Evolutionary conservation across 2,888 invertebrate species (phyloP).

Genomic region (Lobophora halterata): DNA sequence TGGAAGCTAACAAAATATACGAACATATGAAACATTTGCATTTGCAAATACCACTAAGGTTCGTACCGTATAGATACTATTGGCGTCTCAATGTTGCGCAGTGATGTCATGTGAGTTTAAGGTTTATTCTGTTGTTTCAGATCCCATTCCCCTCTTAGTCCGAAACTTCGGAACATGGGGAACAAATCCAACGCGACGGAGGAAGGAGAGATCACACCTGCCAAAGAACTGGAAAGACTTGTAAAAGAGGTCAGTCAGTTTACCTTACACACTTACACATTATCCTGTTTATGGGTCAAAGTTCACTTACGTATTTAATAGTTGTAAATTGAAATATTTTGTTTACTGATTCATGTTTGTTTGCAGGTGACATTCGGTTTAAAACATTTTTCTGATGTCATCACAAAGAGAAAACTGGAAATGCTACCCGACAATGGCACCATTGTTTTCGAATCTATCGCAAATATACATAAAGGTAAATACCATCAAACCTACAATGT

Average conservation of each 20-base stretch:
- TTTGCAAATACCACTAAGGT: conserved; percentile 12
- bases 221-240: conserved; percentile 87
- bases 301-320: background rate
- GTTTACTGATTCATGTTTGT: conserved; percentile 8
- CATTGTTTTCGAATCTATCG: conserved; percentile 94
- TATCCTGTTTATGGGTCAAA: conserved; percentile 4
- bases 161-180: conserved; percentile 77
- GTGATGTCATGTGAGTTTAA: too few species aligned
- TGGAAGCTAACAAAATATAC: conserved; percentile 12
- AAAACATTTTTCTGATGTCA: conserved; percentile 95
- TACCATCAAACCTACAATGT: conserved; percentile 1
- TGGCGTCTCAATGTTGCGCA: too few species aligned
- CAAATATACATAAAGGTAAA: conserved; percentile 89
- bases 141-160: conserved; percentile 84
- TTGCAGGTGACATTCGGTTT: conserved; percentile 79
- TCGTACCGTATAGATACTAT: too few species aligned
- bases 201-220: conserved; percentile 82
- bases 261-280: too few species aligned
- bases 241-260: conserved; percentile 81
- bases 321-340: background rate
- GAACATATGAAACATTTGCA: conserved; percentile 16
- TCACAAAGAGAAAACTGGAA: conserved; percentile 94
- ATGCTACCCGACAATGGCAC: conserved; percentile 97
- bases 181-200: conserved; percentile 77
- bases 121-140: conserved; percentile 54